phyloP scores from a whole-genome alignment of 2,888 invertebrate genomes.

The Dimorphilus gyrociliatus region DNA sequence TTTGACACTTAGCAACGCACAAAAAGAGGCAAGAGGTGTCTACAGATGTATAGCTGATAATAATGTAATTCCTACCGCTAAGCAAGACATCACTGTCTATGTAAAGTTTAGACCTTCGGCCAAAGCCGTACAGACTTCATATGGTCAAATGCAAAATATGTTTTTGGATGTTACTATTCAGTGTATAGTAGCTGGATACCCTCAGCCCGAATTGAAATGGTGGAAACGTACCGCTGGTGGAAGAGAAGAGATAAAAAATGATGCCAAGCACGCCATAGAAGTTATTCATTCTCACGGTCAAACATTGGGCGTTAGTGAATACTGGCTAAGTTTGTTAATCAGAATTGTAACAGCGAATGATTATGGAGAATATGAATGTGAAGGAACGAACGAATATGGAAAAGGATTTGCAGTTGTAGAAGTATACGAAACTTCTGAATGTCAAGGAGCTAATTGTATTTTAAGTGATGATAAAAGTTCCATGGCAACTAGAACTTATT shows the following conservation, averaged over 20 bases:
- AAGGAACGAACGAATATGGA: constrained; percentile 23
- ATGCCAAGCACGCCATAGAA: constrained; percentile 26
- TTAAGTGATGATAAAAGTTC: neutral
- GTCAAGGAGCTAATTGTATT: constrained; percentile 32
- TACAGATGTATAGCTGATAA: constrained; percentile 36
- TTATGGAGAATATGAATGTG: constrained; percentile 24
- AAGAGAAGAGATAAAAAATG: constrained; percentile 16
- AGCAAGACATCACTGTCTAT: constrained; percentile 23
- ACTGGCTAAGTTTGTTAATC: constrained; percentile 30
- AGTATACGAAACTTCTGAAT: constrained; percentile 31
- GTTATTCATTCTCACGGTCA: constrained; percentile 22
- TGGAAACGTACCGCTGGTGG: constrained; percentile 14
- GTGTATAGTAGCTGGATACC: constrained; percentile 29
- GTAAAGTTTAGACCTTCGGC: constrained; percentile 26
- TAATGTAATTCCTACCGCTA: constrained; percentile 30
- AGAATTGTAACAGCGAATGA: constrained; percentile 30
- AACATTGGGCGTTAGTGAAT: constrained; percentile 17
- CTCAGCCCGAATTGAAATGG: constrained; percentile 25
- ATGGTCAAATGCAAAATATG: constrained; percentile 32
- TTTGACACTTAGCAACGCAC: constrained; percentile 15
- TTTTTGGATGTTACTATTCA: constrained; percentile 27
- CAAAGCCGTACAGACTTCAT: constrained; percentile 23
- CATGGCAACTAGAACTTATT: too few species aligned
- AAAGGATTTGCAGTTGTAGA: constrained; percentile 12
- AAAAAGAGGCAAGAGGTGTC: constrained; percentile 21